phyloP scores from a whole-genome alignment of 2,113 vertebrate species.

The Bombycilla garrulus region DNA sequence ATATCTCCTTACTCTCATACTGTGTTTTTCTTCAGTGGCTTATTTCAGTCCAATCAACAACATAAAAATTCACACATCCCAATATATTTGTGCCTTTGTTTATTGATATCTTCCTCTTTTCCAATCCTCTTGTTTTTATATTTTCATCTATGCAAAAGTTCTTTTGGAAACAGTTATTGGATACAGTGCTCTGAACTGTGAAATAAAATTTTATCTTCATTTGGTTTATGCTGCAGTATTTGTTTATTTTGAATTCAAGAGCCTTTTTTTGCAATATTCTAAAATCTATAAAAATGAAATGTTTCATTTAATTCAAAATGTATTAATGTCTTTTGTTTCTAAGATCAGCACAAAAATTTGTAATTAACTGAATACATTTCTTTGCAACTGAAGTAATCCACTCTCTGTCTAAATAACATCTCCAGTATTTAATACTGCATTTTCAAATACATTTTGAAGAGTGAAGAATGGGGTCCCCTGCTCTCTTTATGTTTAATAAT shows the following conservation, averaged over 20 bases:
- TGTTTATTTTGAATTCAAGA: background rate
- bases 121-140: background rate
- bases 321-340: background rate
- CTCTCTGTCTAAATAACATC: background rate
- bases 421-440: background rate
- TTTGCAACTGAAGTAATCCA: background rate
- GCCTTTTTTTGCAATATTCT: background rate
- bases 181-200: background rate
- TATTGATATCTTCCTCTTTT: background rate
- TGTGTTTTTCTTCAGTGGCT: background rate
- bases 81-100: background rate
- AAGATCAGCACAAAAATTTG: background rate
- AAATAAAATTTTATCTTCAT: slow-evolving; percentile 30
- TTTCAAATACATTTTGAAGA: background rate
- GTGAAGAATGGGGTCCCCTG: background rate
- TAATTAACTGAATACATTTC: background rate
- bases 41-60: background rate
- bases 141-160: background rate
- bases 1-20: background rate
- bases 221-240: background rate
- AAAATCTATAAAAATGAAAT: background rate
- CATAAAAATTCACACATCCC: background rate
- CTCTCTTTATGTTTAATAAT: background rate
- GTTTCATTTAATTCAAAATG: background rate
- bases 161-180: background rate